Base-by-base conservation (phyloP, 2,113 vertebrate species). In the Crotalus horridus region DNA sequence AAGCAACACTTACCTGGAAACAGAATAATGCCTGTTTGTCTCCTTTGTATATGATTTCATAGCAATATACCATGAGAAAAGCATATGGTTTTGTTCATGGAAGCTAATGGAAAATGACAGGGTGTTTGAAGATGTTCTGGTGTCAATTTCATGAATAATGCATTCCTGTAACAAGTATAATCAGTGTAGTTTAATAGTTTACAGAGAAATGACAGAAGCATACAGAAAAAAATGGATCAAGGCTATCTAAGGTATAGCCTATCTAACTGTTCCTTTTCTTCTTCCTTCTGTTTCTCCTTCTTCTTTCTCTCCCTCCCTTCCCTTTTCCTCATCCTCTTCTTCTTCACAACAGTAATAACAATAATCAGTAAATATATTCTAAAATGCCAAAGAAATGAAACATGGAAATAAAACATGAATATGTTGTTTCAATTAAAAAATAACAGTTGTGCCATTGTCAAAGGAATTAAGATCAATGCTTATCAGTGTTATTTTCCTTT, bases 71-170 rank as follows among this genome's bases (percentile, higher is more conserved):
- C 64, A 46, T 88, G 87, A 96, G 93, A 96, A 96, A 90, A 97
- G 96, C 98, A 98, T 98, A 98, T 97, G 97, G 97, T 93, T 97
- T 96, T 96, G 97, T 97, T 98, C 98, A 98, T 97, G 97, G 96
- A 97, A 98, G 95, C 96, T 98, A 98, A 98, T 98, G 97, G 97
- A 97, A 98, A 98, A 98, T 97, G 98, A 98, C 98, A 98, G 97
- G 94, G 94, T 96, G 96, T 97, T 98, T 98, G 97, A 98, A 98
- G 97, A 98, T 97, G 95, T 93, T 97, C 97, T 96, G 94, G 97
- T 97, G 95, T 95, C 96, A 94, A 94, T 95, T 56, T 97, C 92
- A 98, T 99, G 98, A 98, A 98, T 99, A 98, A 99, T 98, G 97
- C 97, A 99, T 97, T 91, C 94, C 92, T 91, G 94, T 96, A 97